Evolutionary conservation across 2,888 invertebrate genomes (phyloP).

Genomic region (Tenodera sinensis): DNA sequence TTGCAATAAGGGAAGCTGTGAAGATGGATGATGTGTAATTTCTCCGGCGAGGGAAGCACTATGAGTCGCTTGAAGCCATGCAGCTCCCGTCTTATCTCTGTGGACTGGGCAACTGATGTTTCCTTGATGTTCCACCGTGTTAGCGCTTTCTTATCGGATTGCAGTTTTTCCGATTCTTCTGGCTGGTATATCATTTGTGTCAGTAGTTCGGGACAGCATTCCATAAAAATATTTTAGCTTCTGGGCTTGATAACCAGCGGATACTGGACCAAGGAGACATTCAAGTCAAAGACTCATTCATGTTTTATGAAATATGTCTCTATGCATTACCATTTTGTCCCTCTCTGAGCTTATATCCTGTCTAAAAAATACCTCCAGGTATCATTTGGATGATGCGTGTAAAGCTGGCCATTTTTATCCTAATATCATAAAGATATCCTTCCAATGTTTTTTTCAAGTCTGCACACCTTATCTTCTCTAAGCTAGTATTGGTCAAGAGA

Average conservation of each 20-base stretch:
- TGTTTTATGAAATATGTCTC: no score
- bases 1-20: neutral
- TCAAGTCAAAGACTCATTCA: no score
- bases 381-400: no score
- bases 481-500: no score
- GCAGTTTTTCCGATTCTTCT: neutral
- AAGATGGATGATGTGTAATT: neutral
- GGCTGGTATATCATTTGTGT: neutral
- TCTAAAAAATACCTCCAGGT: no score
- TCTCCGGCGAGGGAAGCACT: neutral
- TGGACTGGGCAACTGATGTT: neutral
- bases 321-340: no score
- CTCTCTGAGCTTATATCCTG: no score
- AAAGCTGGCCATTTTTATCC: no score
- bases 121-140: neutral
- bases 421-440: no score
- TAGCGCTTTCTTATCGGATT: neutral
- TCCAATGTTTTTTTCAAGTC: no score
- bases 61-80: neutral
- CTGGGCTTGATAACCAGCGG: neutral
- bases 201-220: neutral
- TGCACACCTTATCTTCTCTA: no score
- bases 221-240: neutral
- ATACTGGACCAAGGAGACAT: no score
- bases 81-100: neutral